Evolutionary conservation across 1,140 invertebrate genomes (phyloP), one percentile per base, ranked within the genome.

Genomic region (Calephelis nemesis): DNA sequence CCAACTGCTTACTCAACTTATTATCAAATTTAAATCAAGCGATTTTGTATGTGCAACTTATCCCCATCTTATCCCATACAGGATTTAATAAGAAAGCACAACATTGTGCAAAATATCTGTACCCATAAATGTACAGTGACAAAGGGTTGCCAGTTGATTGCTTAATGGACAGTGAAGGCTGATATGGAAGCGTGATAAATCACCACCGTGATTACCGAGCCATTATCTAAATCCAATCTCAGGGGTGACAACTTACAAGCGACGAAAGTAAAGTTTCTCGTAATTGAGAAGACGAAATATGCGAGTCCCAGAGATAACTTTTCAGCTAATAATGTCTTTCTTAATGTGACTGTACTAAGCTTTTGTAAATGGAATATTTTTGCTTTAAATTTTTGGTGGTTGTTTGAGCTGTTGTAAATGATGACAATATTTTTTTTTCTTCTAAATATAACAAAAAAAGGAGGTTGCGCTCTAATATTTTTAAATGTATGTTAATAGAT

Each of bases 181-280:
- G 81, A 82, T 87, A 90, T 87, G 85, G 79, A 77, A 73, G 73
- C 62, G 80, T 88, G 88, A 89, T 91, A 87, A 87, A 91, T 91
- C 88, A 91, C 87, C 81, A 69, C 45, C 72, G 79, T 88, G 87
- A 91, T 91, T 91, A 90, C 86, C 72, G 74, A 78, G 70, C 85
- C 85, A 88, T 88, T 88, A 88, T 88, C 88, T 88, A 83, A 91
- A 87, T 87, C 82, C 84, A 87, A 90, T 90, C 86, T 90, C 83
- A 69, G 70, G 78, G 81, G 79, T 73, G 82, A 82, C 84, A 79
- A 81, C 75, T 82, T 72, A 66, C 63, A 67, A 60, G 58, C 58
- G 52, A 58, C 19, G 72, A 74, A 78, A 78, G 74, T 77, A 73
- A 78, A 84, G 71, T 82, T 83, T 77, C 77, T 74, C 75, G 73